These are phyloP conservation scores for Oncorhynchus kisutch DNA, from an alignment of 2,113 vertebrate genomes.

Conservation along the genomic window DNA sequence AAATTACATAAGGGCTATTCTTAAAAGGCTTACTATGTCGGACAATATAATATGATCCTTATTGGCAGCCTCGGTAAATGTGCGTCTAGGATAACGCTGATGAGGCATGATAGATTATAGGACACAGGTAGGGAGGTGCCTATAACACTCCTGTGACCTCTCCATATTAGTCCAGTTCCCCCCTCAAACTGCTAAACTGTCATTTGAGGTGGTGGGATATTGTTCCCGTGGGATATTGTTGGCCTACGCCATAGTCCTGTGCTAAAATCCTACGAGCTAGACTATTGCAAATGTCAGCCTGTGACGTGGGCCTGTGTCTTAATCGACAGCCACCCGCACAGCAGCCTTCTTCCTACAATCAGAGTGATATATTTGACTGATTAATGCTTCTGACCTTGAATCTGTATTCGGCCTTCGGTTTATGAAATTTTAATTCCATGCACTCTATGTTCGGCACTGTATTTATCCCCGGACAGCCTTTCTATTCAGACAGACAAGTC, in stretches of 20 bases:
- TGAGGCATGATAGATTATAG: constrained; percentile 16
- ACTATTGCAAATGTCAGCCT: background rate
- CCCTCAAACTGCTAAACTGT: background rate
- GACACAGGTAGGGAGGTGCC: constrained; percentile 8
- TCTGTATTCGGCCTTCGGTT: constrained; percentile 15
- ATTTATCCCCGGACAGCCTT: constrained; percentile 5
- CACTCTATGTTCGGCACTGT: constrained; percentile 7
- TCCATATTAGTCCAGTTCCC: constrained; percentile 2
- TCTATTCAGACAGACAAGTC: background rate
- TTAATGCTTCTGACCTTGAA: constrained; percentile 21
- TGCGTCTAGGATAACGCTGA: background rate
- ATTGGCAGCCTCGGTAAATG: background rate
- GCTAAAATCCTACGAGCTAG: background rate
- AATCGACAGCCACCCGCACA: background rate
- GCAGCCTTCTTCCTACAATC: constrained; percentile 9
- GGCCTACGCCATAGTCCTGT: background rate
- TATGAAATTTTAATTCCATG: constrained; percentile 24
- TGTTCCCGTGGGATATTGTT: background rate
- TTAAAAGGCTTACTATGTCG: background rate
- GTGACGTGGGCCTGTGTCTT: background rate
- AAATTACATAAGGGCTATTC: background rate
- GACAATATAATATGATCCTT: background rate
- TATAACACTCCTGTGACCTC: constrained; percentile 10
- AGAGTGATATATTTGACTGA: constrained; percentile 18
- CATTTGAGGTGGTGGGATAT: background rate